Evolutionary conservation across 2,888 invertebrate species (phyloP).

Genomic region (Drosophila atroscutellata): DNA sequence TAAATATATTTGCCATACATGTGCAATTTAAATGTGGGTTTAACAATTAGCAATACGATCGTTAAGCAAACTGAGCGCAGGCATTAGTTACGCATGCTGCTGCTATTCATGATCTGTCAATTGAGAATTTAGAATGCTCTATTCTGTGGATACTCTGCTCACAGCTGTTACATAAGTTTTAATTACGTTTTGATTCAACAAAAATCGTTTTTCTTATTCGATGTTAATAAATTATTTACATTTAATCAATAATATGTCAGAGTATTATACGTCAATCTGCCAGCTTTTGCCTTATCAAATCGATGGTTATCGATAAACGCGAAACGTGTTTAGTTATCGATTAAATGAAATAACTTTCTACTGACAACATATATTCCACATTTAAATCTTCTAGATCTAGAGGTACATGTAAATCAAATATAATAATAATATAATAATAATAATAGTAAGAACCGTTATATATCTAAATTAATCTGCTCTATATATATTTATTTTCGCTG

Average conservation of each 20-base stretch:
- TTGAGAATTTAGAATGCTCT: neutral
- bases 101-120: neutral
- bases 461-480: neutral
- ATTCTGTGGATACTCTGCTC: neutral
- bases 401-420: neutral
- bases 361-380: neutral
- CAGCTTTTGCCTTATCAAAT: neutral
- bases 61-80: neutral
- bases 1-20: neutral
- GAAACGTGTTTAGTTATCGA: neutral
- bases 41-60: neutral
- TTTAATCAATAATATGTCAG: fast-evolving
- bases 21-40: neutral
- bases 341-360: neutral
- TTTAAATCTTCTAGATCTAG: neutral
- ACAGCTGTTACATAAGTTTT: neutral
- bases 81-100: neutral
- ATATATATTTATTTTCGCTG: neutral
- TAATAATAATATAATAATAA: no score
- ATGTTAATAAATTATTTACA: neutral
- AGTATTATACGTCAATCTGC: neutral
- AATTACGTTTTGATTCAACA: neutral
- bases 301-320: neutral
- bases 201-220: neutral
- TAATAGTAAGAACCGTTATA: no score